These are phyloP conservation scores for Synanthedon tipuliformis DNA, from an alignment of 2,888 invertebrate species.

Conservation along the genomic window DNA sequence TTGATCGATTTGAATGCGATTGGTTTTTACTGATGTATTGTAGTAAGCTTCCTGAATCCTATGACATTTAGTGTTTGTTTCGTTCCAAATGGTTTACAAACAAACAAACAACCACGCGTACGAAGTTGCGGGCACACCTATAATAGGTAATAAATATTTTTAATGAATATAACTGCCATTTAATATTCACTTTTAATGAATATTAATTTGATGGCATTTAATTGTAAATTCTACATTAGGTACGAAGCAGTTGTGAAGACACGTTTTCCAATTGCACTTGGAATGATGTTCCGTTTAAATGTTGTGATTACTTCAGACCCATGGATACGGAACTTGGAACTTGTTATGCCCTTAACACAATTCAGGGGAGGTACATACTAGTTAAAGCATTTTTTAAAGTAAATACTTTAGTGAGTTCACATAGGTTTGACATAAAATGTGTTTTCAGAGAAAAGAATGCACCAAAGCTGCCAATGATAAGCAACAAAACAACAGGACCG, in stretches of 20 bases:
- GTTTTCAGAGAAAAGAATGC: conserved; percentile 42
- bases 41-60: too few species aligned
- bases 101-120: too few species aligned
- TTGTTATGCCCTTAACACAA: conserved; percentile 75
- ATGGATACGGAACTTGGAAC: conserved; percentile 76
- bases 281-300: conserved; percentile 72
- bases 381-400: not conserved
- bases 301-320: conserved; percentile 73
- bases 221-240: conserved; percentile 25
- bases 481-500: conserved; percentile 73
- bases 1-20: too few species aligned
- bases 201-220: too few species aligned
- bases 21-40: too few species aligned
- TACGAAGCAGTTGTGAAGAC: conserved; percentile 69
- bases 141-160: not conserved
- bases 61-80: too few species aligned
- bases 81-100: too few species aligned
- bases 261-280: conserved; percentile 71
- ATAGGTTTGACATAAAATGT: not conserved
- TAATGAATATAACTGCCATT: not conserved
- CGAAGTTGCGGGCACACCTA: too few species aligned
- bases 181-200: not conserved
- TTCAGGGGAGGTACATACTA: conserved; percentile 64
- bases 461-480: conserved; percentile 69
- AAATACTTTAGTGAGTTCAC: not conserved